Conservation (phyloP, 2,113 vertebrate genomes). For the Dermatemys mawii region DNA sequence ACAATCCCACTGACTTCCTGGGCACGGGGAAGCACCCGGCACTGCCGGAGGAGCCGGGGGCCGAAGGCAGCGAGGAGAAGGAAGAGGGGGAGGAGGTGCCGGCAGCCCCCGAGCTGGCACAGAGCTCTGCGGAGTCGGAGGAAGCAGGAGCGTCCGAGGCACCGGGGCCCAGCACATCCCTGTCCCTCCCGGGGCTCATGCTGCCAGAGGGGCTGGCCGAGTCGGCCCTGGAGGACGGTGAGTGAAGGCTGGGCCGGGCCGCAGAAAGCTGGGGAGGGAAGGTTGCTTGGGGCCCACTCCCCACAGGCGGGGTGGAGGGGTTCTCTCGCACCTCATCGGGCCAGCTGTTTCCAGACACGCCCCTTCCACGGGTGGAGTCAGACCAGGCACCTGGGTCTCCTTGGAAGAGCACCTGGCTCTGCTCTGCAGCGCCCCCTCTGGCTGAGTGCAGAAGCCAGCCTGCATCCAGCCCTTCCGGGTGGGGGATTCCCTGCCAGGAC, state of each 20-base stretch:
- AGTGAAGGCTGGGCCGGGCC: slow-evolving; percentile 1
- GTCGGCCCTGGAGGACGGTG: slow-evolving; percentile 78
- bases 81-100: background rate
- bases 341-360: background rate
- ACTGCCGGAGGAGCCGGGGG: background rate
- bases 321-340: background rate
- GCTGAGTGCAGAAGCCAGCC: background rate
- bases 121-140: background rate
- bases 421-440: no score
- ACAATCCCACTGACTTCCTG: background rate
- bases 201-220: slow-evolving; percentile 62
- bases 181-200: background rate
- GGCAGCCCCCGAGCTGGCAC: accelerated
- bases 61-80: slow-evolving; percentile 14
- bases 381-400: background rate
- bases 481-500: accelerated
- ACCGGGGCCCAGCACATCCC: background rate
- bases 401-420: background rate
- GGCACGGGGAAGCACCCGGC: background rate
- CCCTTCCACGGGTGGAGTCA: background rate
- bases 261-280: no score
- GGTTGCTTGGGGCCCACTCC: background rate
- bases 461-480: background rate
- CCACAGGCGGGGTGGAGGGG: no score
- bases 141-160: background rate